Conservation (phyloP, 2,113 vertebrate species). For the Anguilla rostrata region DNA sequence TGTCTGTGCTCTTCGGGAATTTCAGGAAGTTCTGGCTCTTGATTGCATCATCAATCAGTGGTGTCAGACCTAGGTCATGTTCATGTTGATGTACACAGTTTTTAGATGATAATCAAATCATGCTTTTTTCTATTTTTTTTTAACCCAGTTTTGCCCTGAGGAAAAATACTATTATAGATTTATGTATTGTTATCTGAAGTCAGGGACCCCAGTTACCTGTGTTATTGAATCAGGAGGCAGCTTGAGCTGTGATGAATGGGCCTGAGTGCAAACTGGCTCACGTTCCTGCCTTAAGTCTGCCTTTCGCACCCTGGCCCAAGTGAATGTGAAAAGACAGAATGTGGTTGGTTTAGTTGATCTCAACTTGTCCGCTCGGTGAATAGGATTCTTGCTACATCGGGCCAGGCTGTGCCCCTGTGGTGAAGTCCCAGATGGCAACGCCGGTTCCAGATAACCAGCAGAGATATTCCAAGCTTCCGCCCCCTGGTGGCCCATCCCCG, state of each 20-base stretch:
- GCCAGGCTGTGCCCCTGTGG: not conserved
- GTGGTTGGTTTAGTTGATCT: not conserved
- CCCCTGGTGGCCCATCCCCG: not conserved
- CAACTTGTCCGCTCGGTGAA: not conserved
- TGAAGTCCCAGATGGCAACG: not conserved
- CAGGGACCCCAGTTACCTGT: not conserved
- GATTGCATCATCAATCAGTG: not conserved
- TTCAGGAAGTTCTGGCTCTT: not conserved
- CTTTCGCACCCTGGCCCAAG: not conserved
- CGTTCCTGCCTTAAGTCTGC: not conserved
- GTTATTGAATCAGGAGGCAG: not conserved
- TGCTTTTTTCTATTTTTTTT: not conserved
- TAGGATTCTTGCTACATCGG: not conserved
- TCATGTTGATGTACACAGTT: not conserved
- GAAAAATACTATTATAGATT: not conserved
- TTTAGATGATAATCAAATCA: not conserved
- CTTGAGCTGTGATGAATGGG: not conserved
- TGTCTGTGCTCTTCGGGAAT: not conserved
- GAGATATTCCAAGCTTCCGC: not conserved
- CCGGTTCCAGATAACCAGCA: constrained; percentile 3
- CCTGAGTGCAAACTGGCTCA: not conserved
- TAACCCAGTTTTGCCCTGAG: not conserved
- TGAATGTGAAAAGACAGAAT: not conserved
- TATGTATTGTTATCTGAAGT: not conserved
- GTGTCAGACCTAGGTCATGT: not conserved